A percentile compares a stretch with the other conserved stretches of the same genome.
Evolutionary conservation across 2,888 invertebrate genomes (phyloP).

Genomic region (Notodonta dromedarius): DNA sequence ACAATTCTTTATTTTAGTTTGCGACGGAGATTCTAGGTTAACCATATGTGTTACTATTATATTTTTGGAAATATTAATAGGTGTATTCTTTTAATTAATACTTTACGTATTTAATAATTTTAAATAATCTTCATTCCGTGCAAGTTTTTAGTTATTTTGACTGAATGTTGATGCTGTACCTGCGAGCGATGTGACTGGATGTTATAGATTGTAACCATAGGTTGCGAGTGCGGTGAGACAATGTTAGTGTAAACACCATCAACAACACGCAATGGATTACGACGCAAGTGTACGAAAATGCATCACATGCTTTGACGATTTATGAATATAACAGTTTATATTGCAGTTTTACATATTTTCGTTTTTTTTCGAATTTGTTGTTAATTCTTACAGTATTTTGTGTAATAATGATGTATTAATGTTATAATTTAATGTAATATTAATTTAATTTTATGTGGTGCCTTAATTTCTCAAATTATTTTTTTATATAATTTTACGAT

Average conservation of each 20-base stretch:
- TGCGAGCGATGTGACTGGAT: constrained; percentile 58
- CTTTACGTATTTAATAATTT: constrained; percentile 76
- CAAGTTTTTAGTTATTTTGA: constrained; percentile 68
- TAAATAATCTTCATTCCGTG: constrained; percentile 80
- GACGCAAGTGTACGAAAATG: constrained; percentile 48
- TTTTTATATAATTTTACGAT: constrained; percentile 51
- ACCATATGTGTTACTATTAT: constrained; percentile 53
- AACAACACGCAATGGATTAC: constrained; percentile 33
- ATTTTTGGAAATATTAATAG: constrained; percentile 67
- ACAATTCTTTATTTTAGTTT: constrained; percentile 73
- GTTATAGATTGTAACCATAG: constrained; percentile 37
- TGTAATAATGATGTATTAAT: constrained; percentile 67
- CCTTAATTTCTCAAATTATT: constrained; percentile 70
- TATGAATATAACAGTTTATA: constrained; percentile 36
- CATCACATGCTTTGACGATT: constrained; percentile 59
- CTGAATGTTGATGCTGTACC: constrained; percentile 75
- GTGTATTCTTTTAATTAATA: constrained; percentile 74
- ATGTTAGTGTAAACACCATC: constrained; percentile 55
- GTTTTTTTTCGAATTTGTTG: constrained; percentile 53
- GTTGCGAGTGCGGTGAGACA: constrained; percentile 45
- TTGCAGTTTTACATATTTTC: constrained; percentile 44
- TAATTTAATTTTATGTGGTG: constrained; percentile 74
- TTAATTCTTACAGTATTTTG: constrained; percentile 73
- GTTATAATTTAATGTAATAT: constrained; percentile 62
- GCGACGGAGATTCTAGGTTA: constrained; percentile 71